Evolutionary conservation across 2,797 vertebrate species (phyloP).

Genomic region (Rhynchotus rufescens): DNA sequence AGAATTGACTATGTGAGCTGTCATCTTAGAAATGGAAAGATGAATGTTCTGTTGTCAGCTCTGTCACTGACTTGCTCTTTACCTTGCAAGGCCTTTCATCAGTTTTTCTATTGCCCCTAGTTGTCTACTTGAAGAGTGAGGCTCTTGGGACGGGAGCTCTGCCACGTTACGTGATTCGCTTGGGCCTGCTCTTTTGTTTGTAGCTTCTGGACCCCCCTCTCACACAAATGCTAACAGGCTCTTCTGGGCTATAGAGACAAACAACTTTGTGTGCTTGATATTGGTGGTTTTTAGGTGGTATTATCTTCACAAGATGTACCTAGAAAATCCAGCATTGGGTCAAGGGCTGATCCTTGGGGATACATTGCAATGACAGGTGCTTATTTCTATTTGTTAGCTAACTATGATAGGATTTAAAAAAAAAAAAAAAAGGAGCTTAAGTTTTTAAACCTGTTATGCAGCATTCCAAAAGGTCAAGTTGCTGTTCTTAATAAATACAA

Average conservation of each 20-base stretch:
- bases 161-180: neutral
- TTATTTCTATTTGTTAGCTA: slow-evolving; percentile 22
- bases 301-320: neutral
- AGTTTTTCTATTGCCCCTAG: neutral
- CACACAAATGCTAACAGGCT: neutral
- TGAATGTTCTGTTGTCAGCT: neutral
- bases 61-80: neutral
- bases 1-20: neutral
- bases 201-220: neutral
- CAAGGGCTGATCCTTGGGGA: neutral
- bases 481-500: slow-evolving; percentile 48
- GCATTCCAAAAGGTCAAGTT: slow-evolving; percentile 56
- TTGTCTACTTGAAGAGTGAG: neutral
- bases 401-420: neutral
- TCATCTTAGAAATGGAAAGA: neutral
- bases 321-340: neutral
- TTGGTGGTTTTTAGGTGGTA: neutral
- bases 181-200: neutral
- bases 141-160: neutral
- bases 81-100: neutral
- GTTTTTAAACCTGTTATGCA: slow-evolving; percentile 57
- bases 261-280: neutral
- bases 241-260: neutral
- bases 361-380: neutral
- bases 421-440: slow-evolving; percentile 4